Percentiles rank a stretch among this genome's conserved stretches.
Evolutionary conservation across 2,113 vertebrate genomes (phyloP).

Genomic region (Pseudorhombus dupliciocellatus): DNA sequence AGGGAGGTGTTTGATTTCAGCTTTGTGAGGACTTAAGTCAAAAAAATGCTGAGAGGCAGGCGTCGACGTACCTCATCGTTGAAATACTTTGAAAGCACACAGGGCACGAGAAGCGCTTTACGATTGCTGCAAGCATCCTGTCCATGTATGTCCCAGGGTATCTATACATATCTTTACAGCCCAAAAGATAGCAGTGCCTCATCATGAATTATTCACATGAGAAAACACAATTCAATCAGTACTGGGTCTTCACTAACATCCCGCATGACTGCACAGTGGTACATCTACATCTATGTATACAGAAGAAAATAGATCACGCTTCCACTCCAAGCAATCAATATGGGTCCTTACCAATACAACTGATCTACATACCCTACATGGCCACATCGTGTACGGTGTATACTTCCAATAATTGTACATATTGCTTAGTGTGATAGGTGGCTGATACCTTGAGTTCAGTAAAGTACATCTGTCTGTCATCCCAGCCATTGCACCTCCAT

Average conservation of each 20-base stretch:
- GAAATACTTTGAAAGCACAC: background rate
- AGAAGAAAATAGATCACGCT: background rate
- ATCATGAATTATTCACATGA: conserved; percentile 51
- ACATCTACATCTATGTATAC: background rate
- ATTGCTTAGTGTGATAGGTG: too few relatives aligned
- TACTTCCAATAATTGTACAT: background rate
- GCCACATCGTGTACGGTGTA: background rate
- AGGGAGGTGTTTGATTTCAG: conserved; percentile 64
- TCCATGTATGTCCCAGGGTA: background rate
- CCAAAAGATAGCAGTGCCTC: conserved; percentile 17
- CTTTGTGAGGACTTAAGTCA: conserved; percentile 35
- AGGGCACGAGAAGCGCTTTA: background rate
- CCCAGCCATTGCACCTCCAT: too few relatives aligned
- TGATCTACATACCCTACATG: background rate
- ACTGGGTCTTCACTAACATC: background rate
- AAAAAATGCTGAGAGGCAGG: conserved; percentile 4
- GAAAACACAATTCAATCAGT: background rate
- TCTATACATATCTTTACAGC: background rate
- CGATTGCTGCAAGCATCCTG: background rate
- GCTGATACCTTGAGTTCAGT: too few relatives aligned
- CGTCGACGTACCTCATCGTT: background rate
- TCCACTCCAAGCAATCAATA: conserved; percentile 6
- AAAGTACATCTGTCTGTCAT: too few relatives aligned
- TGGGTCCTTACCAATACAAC: background rate
- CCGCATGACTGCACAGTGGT: background rate